Evolutionary conservation across 2,888 invertebrate species (phyloP), one percentile per base, ranked within the genome.

Genomic region (Osmoderma eremita): DNA sequence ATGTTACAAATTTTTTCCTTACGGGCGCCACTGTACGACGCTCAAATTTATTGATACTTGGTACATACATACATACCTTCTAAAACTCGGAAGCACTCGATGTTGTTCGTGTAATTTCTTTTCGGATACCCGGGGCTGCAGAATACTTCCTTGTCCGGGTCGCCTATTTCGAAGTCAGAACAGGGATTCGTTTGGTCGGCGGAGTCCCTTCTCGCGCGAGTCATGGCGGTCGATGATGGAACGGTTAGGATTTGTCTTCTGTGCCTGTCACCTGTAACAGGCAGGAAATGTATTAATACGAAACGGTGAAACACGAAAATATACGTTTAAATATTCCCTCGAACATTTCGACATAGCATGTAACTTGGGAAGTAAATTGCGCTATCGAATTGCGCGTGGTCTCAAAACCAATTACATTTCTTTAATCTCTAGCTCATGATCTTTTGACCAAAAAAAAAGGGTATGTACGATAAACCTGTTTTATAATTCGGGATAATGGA

Each of bases 51-150:
- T 30, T 30, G 30, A 30, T 30, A 30, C 10, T 30, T n/a, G n/a
- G n/a, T n/a, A n/a, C n/a, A n/a, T n/a, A n/a, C n/a, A 24, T 24
- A 81, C 85, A 85, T 80, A 91, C 92, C 91, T 84, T 86, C 84
- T 68, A 92, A 84, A 17, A 88, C 83, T 68, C 86, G 84, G 66
- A 88, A 85, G 79, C 92, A 92, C 75, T 90, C 87, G 30, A 88
- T 87, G 72, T 86, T 85, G 75, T 88, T 88, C 6, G 90, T 88
- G 81, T 92, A 92, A 66, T 75, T 77, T 48, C 69, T 71, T 10
- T 71, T 84, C 8, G 91, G 91, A 81, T 87, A 90, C 71, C 88
- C 87, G 0, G 92, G 91, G 73, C 90, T 90, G 78, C 87, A 89
- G 77, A 92, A 88, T 76, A 89, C 88, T 73, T 83, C 84, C 74